Base-by-base conservation (phyloP, 2,888 invertebrate species). In the Boloria selene region DNA sequence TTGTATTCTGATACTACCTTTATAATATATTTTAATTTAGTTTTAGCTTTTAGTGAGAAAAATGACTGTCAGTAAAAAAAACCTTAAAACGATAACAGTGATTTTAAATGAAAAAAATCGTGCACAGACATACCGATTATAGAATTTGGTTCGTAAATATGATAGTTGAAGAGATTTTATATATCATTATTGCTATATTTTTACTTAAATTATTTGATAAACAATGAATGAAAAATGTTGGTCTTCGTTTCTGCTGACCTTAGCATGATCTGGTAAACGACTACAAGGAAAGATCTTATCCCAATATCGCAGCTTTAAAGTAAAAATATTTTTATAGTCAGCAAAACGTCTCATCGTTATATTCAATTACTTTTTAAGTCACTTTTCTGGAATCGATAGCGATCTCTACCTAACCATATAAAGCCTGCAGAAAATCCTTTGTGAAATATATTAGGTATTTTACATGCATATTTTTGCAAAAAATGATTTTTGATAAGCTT, bases 381-480 rank as follows among this genome's bases (percentile, higher is more conserved):
- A 68, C 42, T 51, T 68, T 56, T 47, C 52, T 65, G 55, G 62
- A 66, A 64, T 63, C 62, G 64, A 67, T 69, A 68, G 61, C 38
- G 54, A 70, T 70, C 68, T 13, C 50, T 17, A 47, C 22, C 14
- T 64, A 58, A 49, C 61, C 60, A 47, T 63, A 63, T 56, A 63
- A 26, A 50, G 63, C 13, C 18, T 31, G 58, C 38, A 55, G 31
- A 22, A 44, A 22, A 5, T 3, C 3, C 7, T 44, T 18, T 18
- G 14, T 13, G 3, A 5, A n/a, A 10, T 31, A 26, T 31, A 26
- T 10, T 10, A n/a, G n/a, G n/a, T n/a, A 31, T 31, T 31, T 38
- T 54, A 13, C 13, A 17, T 17, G 22, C 17, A 14, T 13, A 26
- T 26, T 51, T 22, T 10, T 38, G 31, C 1, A 38, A 38, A 38